phyloP scores from a whole-genome alignment of 1,140 invertebrate species.

The Leptopilina clavipes region DNA sequence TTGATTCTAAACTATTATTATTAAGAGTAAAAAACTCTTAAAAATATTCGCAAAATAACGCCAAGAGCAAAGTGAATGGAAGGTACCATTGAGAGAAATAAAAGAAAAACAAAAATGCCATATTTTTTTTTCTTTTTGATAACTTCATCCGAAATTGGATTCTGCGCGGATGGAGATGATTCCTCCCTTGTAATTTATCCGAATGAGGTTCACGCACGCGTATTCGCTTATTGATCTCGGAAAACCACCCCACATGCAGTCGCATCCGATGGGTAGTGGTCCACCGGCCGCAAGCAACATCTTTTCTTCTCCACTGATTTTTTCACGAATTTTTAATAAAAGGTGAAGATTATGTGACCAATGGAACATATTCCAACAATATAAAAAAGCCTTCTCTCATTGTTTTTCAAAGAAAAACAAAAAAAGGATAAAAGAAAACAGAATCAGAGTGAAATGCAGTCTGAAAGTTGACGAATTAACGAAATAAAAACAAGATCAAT shows the following conservation, averaged over 20 bases:
- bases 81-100: neutral
- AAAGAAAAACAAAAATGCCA: constrained; percentile 6
- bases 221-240: constrained; percentile 68
- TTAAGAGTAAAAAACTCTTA: neutral
- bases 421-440: constrained; percentile 24
- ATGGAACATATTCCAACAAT: constrained; percentile 10
- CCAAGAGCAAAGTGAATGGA: constrained; percentile 5
- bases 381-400: neutral
- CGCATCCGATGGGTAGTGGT: constrained; percentile 66
- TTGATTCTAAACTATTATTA: neutral
- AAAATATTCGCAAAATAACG: constrained; percentile 12
- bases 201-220: constrained; percentile 62
- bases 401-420: neutral
- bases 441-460: neutral
- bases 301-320: constrained; percentile 45
- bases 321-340: constrained; percentile 29
- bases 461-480: neutral
- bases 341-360: neutral
- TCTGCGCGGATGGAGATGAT: neutral
- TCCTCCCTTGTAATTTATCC: neutral
- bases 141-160: constrained; percentile 24
- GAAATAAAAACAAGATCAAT: constrained; percentile 17
- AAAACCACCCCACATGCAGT: constrained; percentile 51
- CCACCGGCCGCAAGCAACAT: constrained; percentile 65
- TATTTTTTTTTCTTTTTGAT: constrained; percentile 24